These are phyloP conservation scores for Eucera pruinosa DNA, from an alignment of 2,888 invertebrate species.

Conservation along the genomic window DNA sequence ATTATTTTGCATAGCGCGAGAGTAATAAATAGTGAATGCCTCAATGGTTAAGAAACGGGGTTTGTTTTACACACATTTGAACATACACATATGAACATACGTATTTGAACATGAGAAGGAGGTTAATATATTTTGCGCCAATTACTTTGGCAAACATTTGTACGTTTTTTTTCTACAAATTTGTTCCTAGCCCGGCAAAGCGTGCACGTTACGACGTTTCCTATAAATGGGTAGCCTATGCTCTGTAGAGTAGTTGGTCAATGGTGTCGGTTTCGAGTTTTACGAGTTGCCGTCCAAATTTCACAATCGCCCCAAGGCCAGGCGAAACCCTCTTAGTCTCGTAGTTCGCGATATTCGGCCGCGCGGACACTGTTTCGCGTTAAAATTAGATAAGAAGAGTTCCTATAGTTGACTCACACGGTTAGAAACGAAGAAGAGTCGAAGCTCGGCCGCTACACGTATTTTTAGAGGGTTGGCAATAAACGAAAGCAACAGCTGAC, in stretches of 20 bases:
- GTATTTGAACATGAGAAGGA: too few relatives aligned
- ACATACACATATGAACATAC: too few relatives aligned
- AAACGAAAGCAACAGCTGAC: constrained; percentile 69
- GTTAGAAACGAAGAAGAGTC: constrained; percentile 39
- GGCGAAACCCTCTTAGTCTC: constrained; percentile 32
- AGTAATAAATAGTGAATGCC: too few relatives aligned
- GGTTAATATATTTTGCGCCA: too few relatives aligned
- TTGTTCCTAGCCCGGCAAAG: too few relatives aligned
- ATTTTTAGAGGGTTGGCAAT: constrained; percentile 70
- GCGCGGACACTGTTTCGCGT: constrained; percentile 59
- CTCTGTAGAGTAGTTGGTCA: constrained; percentile 12
- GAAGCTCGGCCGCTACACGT: constrained; percentile 55
- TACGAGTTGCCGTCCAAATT: constrained; percentile 47
- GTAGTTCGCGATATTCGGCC: constrained; percentile 36
- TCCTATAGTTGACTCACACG: constrained; percentile 60
- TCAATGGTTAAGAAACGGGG: too few relatives aligned
- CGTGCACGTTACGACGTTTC: too few relatives aligned
- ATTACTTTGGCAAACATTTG: too few relatives aligned
- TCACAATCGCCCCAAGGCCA: constrained; percentile 59
- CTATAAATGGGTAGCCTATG: neutral
- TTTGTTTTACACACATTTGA: too few relatives aligned
- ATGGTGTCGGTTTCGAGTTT: neutral
- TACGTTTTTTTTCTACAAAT: too few relatives aligned
- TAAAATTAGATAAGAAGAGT: constrained; percentile 70
- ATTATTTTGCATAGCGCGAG: too few relatives aligned